A percentile compares a stretch with the other conserved stretches of the same genome.
phyloP scores from a whole-genome alignment of 2,888 invertebrate species.

The Hyppa rectilinea region DNA sequence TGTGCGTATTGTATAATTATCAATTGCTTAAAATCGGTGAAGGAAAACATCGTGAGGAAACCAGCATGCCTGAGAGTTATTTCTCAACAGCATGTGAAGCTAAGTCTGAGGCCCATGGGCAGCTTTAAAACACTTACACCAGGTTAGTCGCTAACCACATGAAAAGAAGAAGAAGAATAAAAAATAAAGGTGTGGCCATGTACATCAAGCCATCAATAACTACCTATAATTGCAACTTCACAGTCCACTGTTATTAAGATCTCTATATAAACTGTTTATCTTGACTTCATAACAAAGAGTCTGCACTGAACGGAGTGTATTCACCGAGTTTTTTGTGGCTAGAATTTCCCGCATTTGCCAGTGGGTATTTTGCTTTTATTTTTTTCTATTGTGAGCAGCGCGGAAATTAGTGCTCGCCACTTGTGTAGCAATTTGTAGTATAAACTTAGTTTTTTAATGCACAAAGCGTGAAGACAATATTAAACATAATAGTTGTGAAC shows the following conservation, averaged over 20 bases:
- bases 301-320: conserved; percentile 37
- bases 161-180: too few relatives aligned
- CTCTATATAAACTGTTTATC: conserved; percentile 9
- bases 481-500: conserved; percentile 37
- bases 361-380: conserved; percentile 33
- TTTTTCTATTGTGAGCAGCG: conserved; percentile 44
- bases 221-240: too few relatives aligned
- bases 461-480: conserved; percentile 38
- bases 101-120: too few relatives aligned
- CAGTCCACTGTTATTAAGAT: neutral
- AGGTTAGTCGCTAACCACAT: too few relatives aligned
- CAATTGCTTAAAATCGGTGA: too few relatives aligned
- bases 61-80: too few relatives aligned
- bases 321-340: conserved; percentile 50
- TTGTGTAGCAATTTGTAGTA: conserved; percentile 49
- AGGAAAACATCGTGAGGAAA: too few relatives aligned
- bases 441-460: conserved; percentile 48
- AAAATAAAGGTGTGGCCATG: too few relatives aligned
- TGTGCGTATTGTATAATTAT: too few relatives aligned
- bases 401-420: conserved; percentile 56
- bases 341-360: conserved; percentile 46
- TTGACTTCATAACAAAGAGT: conserved; percentile 27
- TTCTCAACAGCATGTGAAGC: too few relatives aligned
- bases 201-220: too few relatives aligned
- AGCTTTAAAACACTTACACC: too few relatives aligned